These are phyloP conservation scores for Climacteris rufus DNA, from an alignment of 2,113 vertebrate genomes.

Conservation along the genomic window DNA sequence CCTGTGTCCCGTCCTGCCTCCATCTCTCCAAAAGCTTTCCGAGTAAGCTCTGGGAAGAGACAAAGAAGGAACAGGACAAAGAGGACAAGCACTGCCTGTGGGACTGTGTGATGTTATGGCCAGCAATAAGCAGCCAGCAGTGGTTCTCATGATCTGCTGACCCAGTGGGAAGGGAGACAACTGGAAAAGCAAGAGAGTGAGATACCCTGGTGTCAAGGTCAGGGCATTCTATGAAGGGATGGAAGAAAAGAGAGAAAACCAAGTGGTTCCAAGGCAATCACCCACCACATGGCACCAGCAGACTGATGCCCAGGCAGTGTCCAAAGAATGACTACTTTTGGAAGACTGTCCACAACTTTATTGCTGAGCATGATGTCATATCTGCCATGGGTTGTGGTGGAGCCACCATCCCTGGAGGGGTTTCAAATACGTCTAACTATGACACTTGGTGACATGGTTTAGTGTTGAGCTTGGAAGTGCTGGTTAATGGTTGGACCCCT, in stretches of 20 bases:
- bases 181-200: neutral
- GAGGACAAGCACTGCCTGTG: neutral
- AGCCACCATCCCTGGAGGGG: neutral
- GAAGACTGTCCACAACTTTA: neutral
- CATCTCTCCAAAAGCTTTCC: neutral
- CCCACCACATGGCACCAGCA: neutral
- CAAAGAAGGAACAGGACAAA: neutral
- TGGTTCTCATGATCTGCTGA: neutral
- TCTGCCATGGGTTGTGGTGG: neutral
- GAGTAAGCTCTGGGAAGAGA: neutral
- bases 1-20: neutral
- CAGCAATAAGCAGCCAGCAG: neutral
- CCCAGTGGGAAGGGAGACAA: neutral
- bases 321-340: neutral
- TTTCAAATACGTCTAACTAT: neutral
- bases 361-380: neutral
- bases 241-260: neutral
- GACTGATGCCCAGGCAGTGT: neutral
- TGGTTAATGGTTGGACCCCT: neutral
- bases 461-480: neutral
- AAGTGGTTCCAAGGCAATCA: neutral
- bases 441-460: too few species aligned
- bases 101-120: neutral
- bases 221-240: neutral
- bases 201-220: neutral